Evolutionary conservation across 2,888 invertebrate species (phyloP), one percentile per base, ranked within the genome.

Genomic region (Lasioglossum pauxillum): DNA sequence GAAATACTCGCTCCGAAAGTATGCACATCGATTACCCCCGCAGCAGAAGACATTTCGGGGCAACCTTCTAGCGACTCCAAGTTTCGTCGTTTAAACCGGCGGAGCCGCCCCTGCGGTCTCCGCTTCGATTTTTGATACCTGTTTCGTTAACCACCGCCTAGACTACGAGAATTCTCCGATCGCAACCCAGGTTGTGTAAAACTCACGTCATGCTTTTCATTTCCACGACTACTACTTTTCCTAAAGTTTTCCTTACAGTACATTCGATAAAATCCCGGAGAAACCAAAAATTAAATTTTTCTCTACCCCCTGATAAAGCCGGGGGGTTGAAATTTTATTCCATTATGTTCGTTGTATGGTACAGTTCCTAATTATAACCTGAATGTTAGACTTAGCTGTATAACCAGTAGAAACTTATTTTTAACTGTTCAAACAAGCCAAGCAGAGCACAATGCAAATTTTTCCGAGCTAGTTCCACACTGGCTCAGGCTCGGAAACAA

Each of bases 21-120:
- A 78, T 76, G 73, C 67, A 19, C 46, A 71, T 77, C 27, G 79
- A 79, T 85, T 79, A 82, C 46, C 67, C 19, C 5, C 31, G 16
- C 64, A 64, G 64, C 64, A 31, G 64, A 64, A 64, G 16, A 64
- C 64, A 64, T 64, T 64, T 64, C 60, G 60, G 16, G 2, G 60
- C 60, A 27, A 64, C 60, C 60, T 64, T 16, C 64, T 64, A 14
- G 64, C 64, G 27, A 64, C 5, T 53, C 53, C 64, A 64, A 64
- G 27, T 64, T 64, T 64, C 64, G 31, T 31, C 64, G 16, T 64
- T 64, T 16, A 31, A 31, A 31, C 31, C 14, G 27, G 27, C 16
- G 10, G 53, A 53, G 8, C 3, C 53, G 0, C 53, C 10, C n/a
- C 23, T 10, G 10, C 10, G 23, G 53, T n/a, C 53, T 49, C 2